Conservation (phyloP, 2,113 vertebrate species). For the Cygnus buccinator region DNA sequence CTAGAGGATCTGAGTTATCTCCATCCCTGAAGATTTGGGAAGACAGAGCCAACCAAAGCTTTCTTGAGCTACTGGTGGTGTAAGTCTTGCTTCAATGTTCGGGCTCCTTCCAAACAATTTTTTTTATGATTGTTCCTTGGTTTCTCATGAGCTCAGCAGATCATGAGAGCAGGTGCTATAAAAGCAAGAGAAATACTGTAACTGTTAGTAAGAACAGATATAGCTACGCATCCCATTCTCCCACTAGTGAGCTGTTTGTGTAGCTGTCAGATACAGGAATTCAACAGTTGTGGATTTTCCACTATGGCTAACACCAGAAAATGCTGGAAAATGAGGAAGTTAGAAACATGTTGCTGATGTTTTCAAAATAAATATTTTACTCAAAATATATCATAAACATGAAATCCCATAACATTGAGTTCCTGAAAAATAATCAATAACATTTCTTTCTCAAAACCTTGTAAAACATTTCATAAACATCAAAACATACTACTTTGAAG, state of each 20-base stretch:
- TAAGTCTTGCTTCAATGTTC: neutral
- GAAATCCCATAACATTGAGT: neutral
- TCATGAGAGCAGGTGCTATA: fast-evolving
- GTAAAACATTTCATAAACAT: neutral
- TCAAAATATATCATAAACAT: neutral
- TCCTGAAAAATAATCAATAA: neutral
- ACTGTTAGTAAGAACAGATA: neutral
- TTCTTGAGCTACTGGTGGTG: neutral
- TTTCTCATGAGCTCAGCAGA: neutral
- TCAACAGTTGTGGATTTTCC: neutral
- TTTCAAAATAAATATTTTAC: neutral
- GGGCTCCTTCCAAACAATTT: neutral
- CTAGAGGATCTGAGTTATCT: neutral
- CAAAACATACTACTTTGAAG: neutral
- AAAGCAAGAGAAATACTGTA: neutral
- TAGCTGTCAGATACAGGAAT: neutral
- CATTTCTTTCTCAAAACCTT: neutral
- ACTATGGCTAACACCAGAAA: neutral
- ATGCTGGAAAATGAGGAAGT: neutral
- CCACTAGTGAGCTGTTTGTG: neutral
- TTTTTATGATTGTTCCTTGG: neutral
- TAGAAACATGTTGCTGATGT: neutral
- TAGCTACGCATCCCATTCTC: neutral
- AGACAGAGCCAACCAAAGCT: neutral
- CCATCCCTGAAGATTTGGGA: neutral